Base-by-base conservation (phyloP, 2,797 vertebrate genomes). In the Fundulus diaphanus region DNA sequence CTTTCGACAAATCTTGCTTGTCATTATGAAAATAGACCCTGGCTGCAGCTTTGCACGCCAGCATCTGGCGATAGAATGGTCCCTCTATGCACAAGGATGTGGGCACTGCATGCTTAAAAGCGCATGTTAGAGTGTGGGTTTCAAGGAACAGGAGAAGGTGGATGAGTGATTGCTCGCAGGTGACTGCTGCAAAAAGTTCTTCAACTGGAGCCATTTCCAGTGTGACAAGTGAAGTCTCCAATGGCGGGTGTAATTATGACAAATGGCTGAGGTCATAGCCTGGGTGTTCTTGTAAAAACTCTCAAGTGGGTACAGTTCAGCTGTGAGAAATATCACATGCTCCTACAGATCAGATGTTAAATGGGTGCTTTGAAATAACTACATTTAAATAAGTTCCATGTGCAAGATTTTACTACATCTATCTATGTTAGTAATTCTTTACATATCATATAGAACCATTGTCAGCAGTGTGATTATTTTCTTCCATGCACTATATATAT, bases 1-100 rank as follows among this genome's bases (percentile, higher is more conserved):
- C 70, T 68, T 67, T 70, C 88, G 80, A 77, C 87, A 89, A 89
- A 92, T 89, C 90, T 91, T 84, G 80, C 90, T 86, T 85, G 87
- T 92, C 92, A 90, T 92, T 92, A 88, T 76, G 84, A 92, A 94
- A 94, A 91, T 71, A 91, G 90, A 52, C 73, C 79, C 76, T 18
- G 2, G 82, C 87, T 83, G 79, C 83, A 80, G 84, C 88, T 83
- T 89, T 89, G 92, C 86, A 91, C 82, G 80, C 85, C 89, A 90
- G 68, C 78, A 81, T 82, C 84, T 82, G 84, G 76, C 48, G 35
- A 51, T 77, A 92, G 87, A 93, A 93, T 84, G 85, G 90, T 72
- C 70, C 76, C 84, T 90, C 85, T 92, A 90, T 92, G 79, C 78
- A 72, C 11, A n/a, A 74, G 70, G 68, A 68, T 70, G 59, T 66